Evolutionary conservation across 2,888 invertebrate species (phyloP).

Genomic region (Pocota personata): DNA sequence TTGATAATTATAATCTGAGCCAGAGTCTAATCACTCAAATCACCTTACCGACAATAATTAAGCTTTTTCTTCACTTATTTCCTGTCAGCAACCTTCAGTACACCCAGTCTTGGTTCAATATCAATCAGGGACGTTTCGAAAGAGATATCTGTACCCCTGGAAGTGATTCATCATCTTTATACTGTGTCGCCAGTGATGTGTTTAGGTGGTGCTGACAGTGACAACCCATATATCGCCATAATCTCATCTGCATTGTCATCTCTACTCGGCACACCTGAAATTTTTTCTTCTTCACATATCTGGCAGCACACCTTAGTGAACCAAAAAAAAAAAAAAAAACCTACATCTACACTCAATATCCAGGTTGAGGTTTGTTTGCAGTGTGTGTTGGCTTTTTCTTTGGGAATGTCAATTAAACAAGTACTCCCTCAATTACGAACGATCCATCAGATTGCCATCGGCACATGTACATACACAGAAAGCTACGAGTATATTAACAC

Average conservation of each 20-base stretch:
- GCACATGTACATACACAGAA: not conserved
- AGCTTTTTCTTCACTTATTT: constrained; percentile 37
- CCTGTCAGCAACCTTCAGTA: constrained; percentile 13
- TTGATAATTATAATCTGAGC: not conserved
- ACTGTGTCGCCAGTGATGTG: not conserved
- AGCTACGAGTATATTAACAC: not conserved
- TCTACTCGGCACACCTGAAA: constrained; percentile 41
- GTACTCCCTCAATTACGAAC: constrained; percentile 61
- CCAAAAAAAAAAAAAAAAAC: not conserved
- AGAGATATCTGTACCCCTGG: not conserved
- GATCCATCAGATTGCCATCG: constrained; percentile 44
- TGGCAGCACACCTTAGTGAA: constrained; percentile 34
- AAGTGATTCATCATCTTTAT: constrained; percentile 52
- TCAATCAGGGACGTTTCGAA: constrained; percentile 35
- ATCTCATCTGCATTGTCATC: constrained; percentile 38
- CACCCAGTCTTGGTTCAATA: constrained; percentile 1
- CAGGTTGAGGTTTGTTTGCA: constrained; percentile 31
- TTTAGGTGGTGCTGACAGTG: constrained; percentile 33
- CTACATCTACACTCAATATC: constrained; percentile 22
- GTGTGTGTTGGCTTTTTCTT: constrained; percentile 35
- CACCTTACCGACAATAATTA: constrained; percentile 7
- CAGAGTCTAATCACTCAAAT: constrained; percentile 28
- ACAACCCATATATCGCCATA: constrained; percentile 6
- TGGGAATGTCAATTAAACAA: constrained; percentile 65
- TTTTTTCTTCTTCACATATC: constrained; percentile 17